Evolutionary conservation across 2,888 invertebrate genomes (phyloP), one percentile per base, ranked within the genome.

Genomic region (Tetragonisca angustula): DNA sequence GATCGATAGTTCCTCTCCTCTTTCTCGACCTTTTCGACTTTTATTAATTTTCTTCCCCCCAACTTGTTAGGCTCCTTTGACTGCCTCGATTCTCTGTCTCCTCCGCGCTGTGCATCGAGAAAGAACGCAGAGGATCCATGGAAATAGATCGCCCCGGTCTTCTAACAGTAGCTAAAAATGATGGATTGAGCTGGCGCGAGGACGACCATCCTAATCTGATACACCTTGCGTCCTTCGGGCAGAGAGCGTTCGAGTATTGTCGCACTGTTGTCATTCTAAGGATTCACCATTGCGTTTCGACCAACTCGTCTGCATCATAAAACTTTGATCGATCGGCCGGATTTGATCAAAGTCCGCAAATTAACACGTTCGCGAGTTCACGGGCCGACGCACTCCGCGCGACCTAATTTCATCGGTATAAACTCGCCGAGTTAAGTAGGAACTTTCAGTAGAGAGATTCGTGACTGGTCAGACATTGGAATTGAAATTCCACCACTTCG

Each of bases 121-220:
- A 52, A 56, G n/a, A 75, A 67, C 70, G 32, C 56, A 78, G 32
- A 52, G 59, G 74, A 84, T 73, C 81, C 81, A 72, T 86, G 84
- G 84, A 88, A 86, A 88, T 86, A 88, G 86, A 72, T n/a, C n/a
- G 72, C 83, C 78, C 75, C 78, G 62, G 62, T 80, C 69, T 79
- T 49, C 59, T 21, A 62, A 19, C 76, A 43, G 43, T 1, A 2
- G 65, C 61, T 70, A n/a, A 71, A 79, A 81, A 62, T 69, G 69
- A 50, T 67, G 80, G 74, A 84, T 84, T 74, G 82, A 81, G 61
- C 71, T 54, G 43, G 59, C 49, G 24, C 32, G 54, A 70, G 67
- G 65, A 49, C 62, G 50, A 17, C 32, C 36, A n/a, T 56, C 21
- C 68, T 76, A 76, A 86, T 83, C 87, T 70, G 85, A 83, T 78